A percentile compares a stretch with the other conserved stretches of the same genome.
Evolutionary conservation across 2,888 invertebrate genomes (phyloP).

Genomic region (Periphyllus acericola): DNA sequence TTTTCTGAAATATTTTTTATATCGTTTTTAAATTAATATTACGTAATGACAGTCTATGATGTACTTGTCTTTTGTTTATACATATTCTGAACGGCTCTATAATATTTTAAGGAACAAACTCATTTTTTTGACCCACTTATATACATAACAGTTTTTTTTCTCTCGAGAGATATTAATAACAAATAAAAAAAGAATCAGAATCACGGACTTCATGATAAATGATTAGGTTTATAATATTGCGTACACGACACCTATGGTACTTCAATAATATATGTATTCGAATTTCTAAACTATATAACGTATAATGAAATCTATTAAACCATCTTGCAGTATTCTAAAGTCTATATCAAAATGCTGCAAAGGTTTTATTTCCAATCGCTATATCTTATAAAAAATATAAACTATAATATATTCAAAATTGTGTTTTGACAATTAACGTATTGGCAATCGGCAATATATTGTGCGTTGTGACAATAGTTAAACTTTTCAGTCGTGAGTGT

Average conservation of each 20-base stretch:
- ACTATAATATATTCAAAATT: too few species aligned
- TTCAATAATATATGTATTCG: background rate
- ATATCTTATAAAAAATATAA: too few species aligned
- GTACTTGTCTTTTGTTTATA: constrained; percentile 24
- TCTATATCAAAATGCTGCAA: too few species aligned
- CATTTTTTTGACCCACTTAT: background rate
- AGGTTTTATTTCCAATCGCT: too few species aligned
- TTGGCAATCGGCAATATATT: too few species aligned
- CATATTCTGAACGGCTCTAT: background rate
- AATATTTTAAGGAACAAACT: constrained; percentile 19
- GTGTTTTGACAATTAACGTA: too few species aligned
- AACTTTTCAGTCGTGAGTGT: too few species aligned
- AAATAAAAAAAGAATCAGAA: background rate
- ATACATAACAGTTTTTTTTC: background rate
- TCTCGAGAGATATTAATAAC: background rate
- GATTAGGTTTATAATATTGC: background rate
- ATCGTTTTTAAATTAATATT: constrained; percentile 2
- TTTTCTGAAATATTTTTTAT: constrained; percentile 30
- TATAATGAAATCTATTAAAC: too few species aligned
- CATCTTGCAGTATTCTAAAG: too few species aligned
- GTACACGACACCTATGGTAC: background rate
- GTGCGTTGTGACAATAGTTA: too few species aligned
- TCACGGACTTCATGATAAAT: background rate
- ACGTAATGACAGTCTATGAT: background rate
- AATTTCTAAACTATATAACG: background rate